A percentile compares a stretch with the other conserved stretches of the same genome.
Evolutionary conservation across 2,888 invertebrate species (phyloP).

Genomic region (Hirtodrosophila confusa): DNA sequence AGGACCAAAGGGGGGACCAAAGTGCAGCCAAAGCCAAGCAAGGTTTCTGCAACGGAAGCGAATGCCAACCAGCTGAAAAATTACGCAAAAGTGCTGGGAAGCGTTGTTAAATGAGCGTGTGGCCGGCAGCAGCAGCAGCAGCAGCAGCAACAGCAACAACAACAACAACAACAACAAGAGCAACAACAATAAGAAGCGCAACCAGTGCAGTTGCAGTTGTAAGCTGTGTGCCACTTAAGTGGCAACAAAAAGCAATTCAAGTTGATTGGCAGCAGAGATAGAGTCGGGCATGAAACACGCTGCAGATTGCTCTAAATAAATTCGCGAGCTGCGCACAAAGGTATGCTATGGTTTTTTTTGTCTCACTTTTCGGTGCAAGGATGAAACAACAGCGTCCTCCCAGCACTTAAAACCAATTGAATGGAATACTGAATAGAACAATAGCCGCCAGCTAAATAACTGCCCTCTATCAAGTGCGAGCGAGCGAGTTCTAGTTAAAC

Average conservation of each 20-base stretch:
- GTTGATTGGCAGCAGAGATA: constrained; percentile 62
- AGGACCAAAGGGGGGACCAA: constrained; percentile 3
- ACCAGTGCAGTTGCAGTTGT: constrained; percentile 16
- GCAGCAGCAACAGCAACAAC: constrained; percentile 1
- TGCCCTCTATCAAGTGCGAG: constrained; percentile 7
- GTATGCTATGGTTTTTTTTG: too few species aligned
- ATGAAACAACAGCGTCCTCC: constrained; percentile 24
- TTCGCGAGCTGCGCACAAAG: constrained; percentile 8
- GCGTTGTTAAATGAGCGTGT: constrained; percentile 68
- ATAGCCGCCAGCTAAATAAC: constrained; percentile 5
- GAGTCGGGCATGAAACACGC: constrained; percentile 25
- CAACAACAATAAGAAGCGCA: constrained; percentile 11
- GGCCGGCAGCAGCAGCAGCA: constrained; percentile 27
- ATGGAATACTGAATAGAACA: constrained; percentile 34
- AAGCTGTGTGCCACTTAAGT: constrained; percentile 45
- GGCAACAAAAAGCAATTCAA: constrained; percentile 56
- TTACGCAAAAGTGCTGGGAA: constrained; percentile 47
- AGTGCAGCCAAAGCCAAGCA: constrained; percentile 11
- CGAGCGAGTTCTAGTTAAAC: constrained; percentile 45
- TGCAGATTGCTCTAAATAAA: constrained; percentile 10
- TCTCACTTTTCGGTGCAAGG: too few species aligned
- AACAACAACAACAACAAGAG: constrained; percentile 6
- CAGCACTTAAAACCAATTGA: constrained; percentile 54
- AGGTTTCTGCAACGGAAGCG: constrained; percentile 31
- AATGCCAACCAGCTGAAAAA: constrained; percentile 60